phyloP scores from a whole-genome alignment of 1,140 invertebrate genomes.

The Galendromus occidentalis region DNA sequence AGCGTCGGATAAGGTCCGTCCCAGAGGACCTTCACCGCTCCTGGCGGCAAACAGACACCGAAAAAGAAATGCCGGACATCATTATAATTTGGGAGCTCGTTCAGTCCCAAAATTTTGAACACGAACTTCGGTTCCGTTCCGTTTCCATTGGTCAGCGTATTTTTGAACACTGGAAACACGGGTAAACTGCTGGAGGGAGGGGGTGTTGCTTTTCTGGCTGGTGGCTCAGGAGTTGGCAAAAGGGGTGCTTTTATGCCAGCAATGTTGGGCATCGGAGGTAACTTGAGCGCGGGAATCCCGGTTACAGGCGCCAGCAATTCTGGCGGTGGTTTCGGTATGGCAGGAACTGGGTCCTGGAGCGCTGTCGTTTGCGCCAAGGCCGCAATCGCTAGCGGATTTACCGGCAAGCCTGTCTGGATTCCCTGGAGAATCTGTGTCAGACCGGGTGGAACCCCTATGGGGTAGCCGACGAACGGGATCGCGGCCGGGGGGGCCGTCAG shows the following conservation, averaged over 20 bases:
- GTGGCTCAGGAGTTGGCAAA: slow-evolving; percentile 4
- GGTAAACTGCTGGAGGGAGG: background rate
- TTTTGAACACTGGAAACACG: slow-evolving; percentile 3
- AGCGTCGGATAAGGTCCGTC: background rate
- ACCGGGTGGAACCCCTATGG: background rate
- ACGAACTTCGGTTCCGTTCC: background rate
- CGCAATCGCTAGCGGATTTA: background rate
- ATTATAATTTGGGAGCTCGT: background rate
- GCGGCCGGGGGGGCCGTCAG: background rate
- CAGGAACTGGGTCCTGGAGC: background rate
- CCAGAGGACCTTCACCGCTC: background rate
- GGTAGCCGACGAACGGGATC: background rate
- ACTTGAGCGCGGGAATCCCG: background rate
- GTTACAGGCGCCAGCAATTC: background rate
- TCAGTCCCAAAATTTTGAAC: background rate
- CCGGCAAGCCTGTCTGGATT: background rate
- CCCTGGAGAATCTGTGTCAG: background rate
- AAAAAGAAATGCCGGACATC: slow-evolving; percentile 1
- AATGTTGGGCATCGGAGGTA: background rate
- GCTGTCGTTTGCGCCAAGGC: background rate
- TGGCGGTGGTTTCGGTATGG: background rate
- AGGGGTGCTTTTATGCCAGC: slow-evolving; percentile 1
- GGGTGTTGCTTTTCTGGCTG: slow-evolving; percentile 4
- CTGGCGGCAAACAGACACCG: background rate
- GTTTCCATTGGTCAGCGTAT: background rate